Percentiles rank a stretch among this genome's conserved stretches.
phyloP scores from a whole-genome alignment of 1,140 invertebrate genomes.

The Euborellia annulipes region DNA sequence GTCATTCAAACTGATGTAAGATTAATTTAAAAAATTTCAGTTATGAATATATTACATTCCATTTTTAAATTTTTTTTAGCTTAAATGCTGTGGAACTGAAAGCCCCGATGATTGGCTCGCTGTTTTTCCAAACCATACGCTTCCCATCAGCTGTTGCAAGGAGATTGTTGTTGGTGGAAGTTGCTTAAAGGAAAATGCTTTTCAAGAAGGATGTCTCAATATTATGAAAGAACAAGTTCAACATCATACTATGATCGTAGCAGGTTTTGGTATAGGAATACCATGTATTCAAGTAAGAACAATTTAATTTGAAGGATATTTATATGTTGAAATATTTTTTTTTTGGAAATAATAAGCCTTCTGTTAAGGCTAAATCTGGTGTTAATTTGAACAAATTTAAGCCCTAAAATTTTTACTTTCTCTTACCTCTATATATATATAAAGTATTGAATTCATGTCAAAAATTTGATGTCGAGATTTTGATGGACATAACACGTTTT shows the following conservation, averaged over 20 bases:
- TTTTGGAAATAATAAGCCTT: neutral
- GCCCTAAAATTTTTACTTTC: neutral
- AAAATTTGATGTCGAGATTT: neutral
- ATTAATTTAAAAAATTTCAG: conserved; percentile 14
- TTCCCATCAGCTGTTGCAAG: conserved; percentile 53
- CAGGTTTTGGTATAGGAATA: conserved; percentile 59
- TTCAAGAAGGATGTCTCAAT: conserved; percentile 43
- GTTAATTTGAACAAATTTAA: neutral
- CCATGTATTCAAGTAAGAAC: conserved; percentile 56
- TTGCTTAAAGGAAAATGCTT: conserved; percentile 31
- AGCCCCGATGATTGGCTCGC: conserved; percentile 47
- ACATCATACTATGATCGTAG: conserved; percentile 51
- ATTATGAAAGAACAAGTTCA: conserved; percentile 44
- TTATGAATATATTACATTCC: conserved; percentile 3
- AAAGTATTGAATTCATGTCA: neutral
- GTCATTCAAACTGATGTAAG: conserved; percentile 63
- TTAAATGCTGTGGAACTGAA: conserved; percentile 64
- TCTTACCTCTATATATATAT: neutral
- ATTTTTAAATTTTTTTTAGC: conserved; percentile 32
- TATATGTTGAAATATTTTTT: neutral
- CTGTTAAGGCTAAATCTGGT: neutral
- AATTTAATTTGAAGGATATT: neutral
- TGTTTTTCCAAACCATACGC: conserved; percentile 32
- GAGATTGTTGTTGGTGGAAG: conserved; percentile 33
- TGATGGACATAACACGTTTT: too few species aligned